Base-by-base conservation (phyloP, 2,888 invertebrate genomes). In the Orchesellides sinensis region DNA sequence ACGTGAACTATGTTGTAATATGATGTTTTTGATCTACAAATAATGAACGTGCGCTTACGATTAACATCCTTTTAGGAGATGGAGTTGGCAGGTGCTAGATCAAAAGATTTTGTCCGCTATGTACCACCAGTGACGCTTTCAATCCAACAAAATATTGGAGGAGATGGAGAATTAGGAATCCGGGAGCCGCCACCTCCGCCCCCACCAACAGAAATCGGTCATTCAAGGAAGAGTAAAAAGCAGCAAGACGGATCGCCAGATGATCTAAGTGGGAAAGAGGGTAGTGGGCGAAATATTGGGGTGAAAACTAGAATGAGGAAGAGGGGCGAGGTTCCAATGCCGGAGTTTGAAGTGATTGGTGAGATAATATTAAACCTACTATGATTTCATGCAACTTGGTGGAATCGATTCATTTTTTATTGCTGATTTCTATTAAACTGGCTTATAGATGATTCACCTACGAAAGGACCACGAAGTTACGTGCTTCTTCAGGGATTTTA, bases 401-500 rank as follows among this genome's bases (percentile, higher is more conserved):
- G 32, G 19, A 14, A 10, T 63, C 4, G 14, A 14, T 21, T 17
- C 27, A 19, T 27, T 29, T n/a, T 68, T 68, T 52, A 52, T 19
- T 17, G 4, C 25, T 52, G 17, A n/a, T n/a, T n/a, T 52, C 3
- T 17, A 47, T 47, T 47, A 10, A 10, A 47, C n/a, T n/a, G 10
- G 4, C n/a, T 52, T 74, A 12, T 29, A 83, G 86, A 86, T 17
- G 87, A 87, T 61, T 21, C 85, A 0, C 87, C 87, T n/a, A 17
- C 65, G 14, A 82, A 84, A 59, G 87, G 87, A 4, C 86, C 85
- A 1, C 47, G 81, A n/a, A 35, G 72, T 6, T 87, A 80, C 45
- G 68, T 87, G 0, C 52, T 87, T 21, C 79, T 87, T 8, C 85
- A 86, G 45, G 87, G 87, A 10, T 87, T 87, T 65, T 85, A 87